Percentiles rank a stretch among this genome's conserved stretches.
phyloP scores from a whole-genome alignment of 2,113 vertebrate genomes.

The Myrmecophaga tridactyla region DNA sequence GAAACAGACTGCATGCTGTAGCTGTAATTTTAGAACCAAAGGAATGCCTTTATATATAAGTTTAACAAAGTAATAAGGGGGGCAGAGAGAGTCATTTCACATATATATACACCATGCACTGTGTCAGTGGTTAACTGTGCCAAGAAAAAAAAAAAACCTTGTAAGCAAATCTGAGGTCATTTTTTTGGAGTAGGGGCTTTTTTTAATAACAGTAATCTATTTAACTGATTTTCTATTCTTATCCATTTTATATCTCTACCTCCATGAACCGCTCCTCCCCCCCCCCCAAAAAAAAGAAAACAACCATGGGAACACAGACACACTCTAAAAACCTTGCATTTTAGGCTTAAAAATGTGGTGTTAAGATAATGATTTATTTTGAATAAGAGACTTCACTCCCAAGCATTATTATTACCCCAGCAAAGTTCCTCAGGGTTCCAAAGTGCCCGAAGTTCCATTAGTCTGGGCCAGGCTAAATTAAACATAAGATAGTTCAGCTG shows the following conservation, averaged over 20 bases:
- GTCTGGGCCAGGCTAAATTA: constrained; percentile 69
- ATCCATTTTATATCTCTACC: background rate
- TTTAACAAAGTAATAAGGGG: background rate
- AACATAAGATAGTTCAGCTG: constrained; percentile 72
- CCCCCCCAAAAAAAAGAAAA: background rate
- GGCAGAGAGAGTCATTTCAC: background rate
- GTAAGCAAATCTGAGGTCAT: background rate
- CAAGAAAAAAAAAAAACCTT: too few relatives aligned
- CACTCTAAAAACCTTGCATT: background rate
- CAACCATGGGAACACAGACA: background rate
- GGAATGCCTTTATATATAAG: background rate
- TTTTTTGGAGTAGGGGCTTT: background rate
- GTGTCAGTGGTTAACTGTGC: background rate
- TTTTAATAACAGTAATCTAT: background rate
- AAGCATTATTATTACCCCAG: constrained; percentile 22
- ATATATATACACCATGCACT: background rate
- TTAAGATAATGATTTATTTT: constrained; percentile 16
- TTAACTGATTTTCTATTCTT: background rate
- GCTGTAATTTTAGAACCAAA: background rate
- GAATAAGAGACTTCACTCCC: background rate
- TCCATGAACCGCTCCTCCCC: background rate
- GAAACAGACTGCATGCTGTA: background rate
- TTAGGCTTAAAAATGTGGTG: background rate
- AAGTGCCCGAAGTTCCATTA: constrained; percentile 54
- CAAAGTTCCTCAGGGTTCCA: constrained; percentile 52